phyloP scores from a whole-genome alignment of 2,888 invertebrate species.

The Ophion obscuratus region DNA sequence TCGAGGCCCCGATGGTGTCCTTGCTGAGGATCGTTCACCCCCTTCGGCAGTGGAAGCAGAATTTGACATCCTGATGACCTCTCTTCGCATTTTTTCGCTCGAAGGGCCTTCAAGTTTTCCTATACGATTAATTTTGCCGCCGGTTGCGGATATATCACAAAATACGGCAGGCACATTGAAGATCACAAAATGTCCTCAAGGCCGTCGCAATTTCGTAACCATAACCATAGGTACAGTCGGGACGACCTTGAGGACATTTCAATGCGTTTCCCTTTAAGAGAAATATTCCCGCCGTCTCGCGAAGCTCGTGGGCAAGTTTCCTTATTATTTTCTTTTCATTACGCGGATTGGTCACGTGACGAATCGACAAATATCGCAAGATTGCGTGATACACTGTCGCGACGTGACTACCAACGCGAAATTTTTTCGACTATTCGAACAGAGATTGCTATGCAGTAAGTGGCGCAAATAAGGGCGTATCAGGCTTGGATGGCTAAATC shows the following conservation, averaged over 20 bases:
- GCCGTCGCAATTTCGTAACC: not conserved
- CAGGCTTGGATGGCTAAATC: no score
- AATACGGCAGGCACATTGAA: not conserved
- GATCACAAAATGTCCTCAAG: not conserved
- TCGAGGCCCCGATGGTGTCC: slow-evolving; percentile 87
- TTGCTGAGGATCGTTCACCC: slow-evolving; percentile 85
- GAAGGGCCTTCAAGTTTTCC: not conserved
- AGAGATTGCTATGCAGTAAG: no score
- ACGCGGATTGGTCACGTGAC: no score
- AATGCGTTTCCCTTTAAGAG: not conserved
- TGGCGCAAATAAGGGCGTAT: no score
- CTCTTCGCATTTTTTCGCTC: not conserved
- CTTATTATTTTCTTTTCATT: not conserved
- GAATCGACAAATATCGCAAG: no score
- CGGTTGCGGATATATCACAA: not conserved
- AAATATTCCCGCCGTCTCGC: no score
- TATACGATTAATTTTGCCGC: not conserved
- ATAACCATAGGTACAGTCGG: not conserved
- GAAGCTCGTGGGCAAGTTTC: not conserved
- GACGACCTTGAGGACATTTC: slow-evolving; percentile 4
- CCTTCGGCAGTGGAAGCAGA: slow-evolving; percentile 73
- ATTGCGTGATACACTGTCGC: no score
- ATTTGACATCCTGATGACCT: slow-evolving; percentile 27
- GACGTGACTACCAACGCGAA: no score
- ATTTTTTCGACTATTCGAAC: no score